Evolutionary conservation across 2,888 invertebrate species (phyloP).

Genomic region (Diarsia dahlii): DNA sequence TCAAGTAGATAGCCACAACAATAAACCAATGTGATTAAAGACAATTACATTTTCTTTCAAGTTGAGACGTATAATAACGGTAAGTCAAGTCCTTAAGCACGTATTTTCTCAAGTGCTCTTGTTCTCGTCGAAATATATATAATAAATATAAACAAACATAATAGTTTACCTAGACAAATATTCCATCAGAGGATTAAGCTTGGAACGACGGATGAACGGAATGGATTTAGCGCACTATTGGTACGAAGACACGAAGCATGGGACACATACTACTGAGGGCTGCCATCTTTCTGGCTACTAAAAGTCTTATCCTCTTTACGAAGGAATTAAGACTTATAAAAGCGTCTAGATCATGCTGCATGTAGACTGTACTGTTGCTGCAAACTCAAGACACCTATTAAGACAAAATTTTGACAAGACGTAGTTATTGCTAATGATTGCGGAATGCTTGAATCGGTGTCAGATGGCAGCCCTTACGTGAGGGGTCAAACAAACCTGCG

Average conservation of each 20-base stretch:
- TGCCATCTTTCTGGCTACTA: constrained; percentile 55
- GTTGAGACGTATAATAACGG: not conserved
- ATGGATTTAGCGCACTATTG: constrained; percentile 49
- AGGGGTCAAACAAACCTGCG: constrained; percentile 76
- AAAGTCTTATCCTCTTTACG: constrained; percentile 11
- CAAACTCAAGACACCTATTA: constrained; percentile 19
- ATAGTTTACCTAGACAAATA: constrained; percentile 38
- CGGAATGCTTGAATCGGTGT: constrained; percentile 17
- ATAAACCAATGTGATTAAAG: not conserved
- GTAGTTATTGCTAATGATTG: constrained; percentile 25
- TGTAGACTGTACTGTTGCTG: constrained; percentile 13
- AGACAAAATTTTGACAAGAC: constrained; percentile 13
- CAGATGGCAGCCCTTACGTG: constrained; percentile 62
- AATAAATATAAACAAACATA: constrained; percentile 40
- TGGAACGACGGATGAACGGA: constrained; percentile 40
- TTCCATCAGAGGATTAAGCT: constrained; percentile 55
- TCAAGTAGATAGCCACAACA: constrained; percentile 15
- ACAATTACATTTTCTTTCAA: not conserved
- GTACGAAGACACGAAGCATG: constrained; percentile 60
- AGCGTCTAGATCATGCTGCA: constrained; percentile 31
- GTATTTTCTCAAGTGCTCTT: not conserved
- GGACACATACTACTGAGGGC: constrained; percentile 57
- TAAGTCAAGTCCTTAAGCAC: not conserved
- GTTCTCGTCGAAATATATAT: constrained; percentile 9
- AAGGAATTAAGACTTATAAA: constrained; percentile 13